Percentiles rank a stretch among this genome's conserved stretches.
Evolutionary conservation across 64 coral and sea anemone species (phyloP).

Genomic region (Cladopsammia gracilis): DNA sequence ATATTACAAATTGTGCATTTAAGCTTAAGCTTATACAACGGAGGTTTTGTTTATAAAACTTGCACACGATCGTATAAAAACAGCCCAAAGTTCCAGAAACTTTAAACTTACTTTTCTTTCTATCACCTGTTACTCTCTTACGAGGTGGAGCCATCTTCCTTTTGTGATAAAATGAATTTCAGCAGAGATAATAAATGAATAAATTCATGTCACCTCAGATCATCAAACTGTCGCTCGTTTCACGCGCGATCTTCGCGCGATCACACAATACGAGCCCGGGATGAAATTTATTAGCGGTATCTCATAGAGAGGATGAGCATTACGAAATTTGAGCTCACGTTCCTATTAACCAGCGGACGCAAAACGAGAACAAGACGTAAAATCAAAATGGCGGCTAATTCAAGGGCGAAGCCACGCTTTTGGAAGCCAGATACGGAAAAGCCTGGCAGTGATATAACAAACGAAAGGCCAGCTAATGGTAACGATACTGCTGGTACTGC

Average conservation of each 20-base stretch:
- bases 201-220: background rate
- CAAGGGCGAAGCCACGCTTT: constrained; percentile 67
- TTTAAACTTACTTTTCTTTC: constrained; percentile 53
- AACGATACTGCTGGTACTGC: constrained; percentile 59
- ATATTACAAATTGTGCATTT: background rate
- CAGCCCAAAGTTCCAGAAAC: background rate
- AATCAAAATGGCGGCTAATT: constrained; percentile 4
- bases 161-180: background rate
- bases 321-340: background rate
- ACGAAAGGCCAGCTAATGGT: constrained; percentile 56
- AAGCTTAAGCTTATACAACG: no score
- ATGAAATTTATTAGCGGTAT: background rate
- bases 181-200: background rate
- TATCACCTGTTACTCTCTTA: constrained; percentile 59
- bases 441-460: constrained; percentile 69
- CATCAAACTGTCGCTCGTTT: background rate
- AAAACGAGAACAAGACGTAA: no score
- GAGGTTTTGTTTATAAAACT: no score
- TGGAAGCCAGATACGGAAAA: constrained; percentile 85
- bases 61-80: background rate
- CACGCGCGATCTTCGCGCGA: background rate
- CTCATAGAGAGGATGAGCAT: background rate
- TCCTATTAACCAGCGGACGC: no score
- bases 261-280: background rate
- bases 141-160: constrained; percentile 67